Percentiles rank a stretch among this genome's conserved stretches.
Conservation (phyloP, 1,140 invertebrate genomes). For the Andrena cerasifolii region DNA sequence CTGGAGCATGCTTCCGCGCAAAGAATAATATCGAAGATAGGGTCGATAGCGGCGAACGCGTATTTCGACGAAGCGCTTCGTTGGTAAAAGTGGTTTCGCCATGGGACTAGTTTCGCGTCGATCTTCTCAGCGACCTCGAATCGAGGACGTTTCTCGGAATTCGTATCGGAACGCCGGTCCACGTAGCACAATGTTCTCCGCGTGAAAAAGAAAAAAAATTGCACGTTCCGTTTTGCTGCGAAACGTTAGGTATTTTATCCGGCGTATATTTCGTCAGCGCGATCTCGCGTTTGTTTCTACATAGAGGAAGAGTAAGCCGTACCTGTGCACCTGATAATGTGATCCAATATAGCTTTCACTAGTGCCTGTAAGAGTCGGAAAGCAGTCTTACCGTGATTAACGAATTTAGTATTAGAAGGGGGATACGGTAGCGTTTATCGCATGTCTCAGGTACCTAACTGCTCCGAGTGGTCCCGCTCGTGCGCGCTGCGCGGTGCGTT, state of each 20-base stretch:
- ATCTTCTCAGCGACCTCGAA: too few species aligned
- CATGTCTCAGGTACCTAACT: conserved; percentile 12
- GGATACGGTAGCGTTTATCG: background rate
- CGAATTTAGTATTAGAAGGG: background rate
- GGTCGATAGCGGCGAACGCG: background rate
- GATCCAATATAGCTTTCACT: conserved; percentile 5
- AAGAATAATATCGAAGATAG: background rate
- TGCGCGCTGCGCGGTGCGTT: background rate
- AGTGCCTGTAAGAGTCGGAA: background rate
- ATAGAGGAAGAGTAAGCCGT: background rate
- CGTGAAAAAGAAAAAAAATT: background rate
- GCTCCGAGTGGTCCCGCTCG: background rate
- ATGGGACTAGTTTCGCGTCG: background rate
- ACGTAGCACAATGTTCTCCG: background rate
- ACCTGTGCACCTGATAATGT: background rate
- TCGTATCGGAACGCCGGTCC: background rate
- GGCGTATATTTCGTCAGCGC: background rate
- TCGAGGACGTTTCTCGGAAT: background rate
- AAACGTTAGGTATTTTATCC: conserved; percentile 10
- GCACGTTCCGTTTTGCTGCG: background rate
- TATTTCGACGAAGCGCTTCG: too few species aligned
- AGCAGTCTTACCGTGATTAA: conserved; percentile 12
- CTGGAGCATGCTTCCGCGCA: background rate
- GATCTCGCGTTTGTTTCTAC: conserved; percentile 12
- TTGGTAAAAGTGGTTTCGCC: background rate